These are phyloP conservation scores for Branchinecta lynchi DNA, from an alignment of 1,140 invertebrate genomes.

Conservation along the genomic window DNA sequence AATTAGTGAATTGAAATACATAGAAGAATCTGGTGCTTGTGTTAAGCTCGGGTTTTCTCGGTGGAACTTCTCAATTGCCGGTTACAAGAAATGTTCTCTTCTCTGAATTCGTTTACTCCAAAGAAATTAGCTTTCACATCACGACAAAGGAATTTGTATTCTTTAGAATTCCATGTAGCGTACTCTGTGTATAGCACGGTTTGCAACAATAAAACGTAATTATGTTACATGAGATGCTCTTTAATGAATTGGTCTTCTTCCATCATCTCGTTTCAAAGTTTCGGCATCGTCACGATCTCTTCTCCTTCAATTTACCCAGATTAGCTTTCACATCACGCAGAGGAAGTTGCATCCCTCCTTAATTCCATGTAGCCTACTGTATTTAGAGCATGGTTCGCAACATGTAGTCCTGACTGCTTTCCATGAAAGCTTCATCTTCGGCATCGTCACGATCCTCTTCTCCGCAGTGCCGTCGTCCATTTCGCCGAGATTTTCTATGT, in stretches of 20 bases:
- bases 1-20: no score
- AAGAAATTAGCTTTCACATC: slow-evolving; percentile 42
- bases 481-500: slow-evolving; percentile 71
- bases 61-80: no score
- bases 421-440: slow-evolving; percentile 43
- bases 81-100: no score
- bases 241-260: no score
- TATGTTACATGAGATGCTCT: no score
- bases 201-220: no score
- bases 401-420: no score
- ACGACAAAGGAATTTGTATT: slow-evolving; percentile 91
- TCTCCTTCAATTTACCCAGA: slow-evolving; percentile 94
- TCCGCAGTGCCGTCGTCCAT: slow-evolving; percentile 72
- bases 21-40: no score
- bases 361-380: slow-evolving; percentile 58
- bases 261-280: slow-evolving; percentile 49
- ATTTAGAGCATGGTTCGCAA: no score
- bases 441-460: slow-evolving; percentile 85
- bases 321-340: slow-evolving; percentile 86
- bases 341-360: slow-evolving; percentile 93
- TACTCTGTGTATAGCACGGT: slow-evolving; percentile 56
- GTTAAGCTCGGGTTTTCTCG: no score
- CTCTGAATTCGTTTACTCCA: no score
- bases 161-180: slow-evolving; percentile 62
- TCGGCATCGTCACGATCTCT: slow-evolving; percentile 82